A percentile compares a stretch with the other conserved stretches of the same genome.
These are phyloP conservation scores for Nipponacmea schrenckii DNA, from an alignment of 2,888 invertebrate genomes.

Conservation along the genomic window DNA sequence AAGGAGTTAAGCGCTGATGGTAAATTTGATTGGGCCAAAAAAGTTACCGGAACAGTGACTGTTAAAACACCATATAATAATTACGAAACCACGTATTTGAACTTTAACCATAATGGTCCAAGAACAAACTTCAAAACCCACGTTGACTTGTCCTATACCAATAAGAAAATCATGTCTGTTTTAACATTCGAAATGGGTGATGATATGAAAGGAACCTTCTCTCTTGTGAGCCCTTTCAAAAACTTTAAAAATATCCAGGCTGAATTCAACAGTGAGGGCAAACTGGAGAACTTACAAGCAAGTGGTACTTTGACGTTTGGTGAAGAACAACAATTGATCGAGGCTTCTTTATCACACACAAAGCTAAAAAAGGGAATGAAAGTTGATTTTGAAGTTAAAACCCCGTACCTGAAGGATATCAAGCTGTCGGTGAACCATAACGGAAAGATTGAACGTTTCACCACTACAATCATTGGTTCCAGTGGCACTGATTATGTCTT, in stretches of 20 bases:
- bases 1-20: constrained; percentile 10
- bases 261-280: constrained; percentile 13
- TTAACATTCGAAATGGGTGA: too few relatives aligned
- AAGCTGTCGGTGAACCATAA: background rate
- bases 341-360: constrained; percentile 7
- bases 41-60: constrained; percentile 1
- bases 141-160: too few relatives aligned
- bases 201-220: too few relatives aligned
- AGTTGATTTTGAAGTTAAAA: constrained; percentile 8
- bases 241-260: background rate
- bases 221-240: too few relatives aligned
- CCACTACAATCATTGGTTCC: background rate
- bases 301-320: constrained; percentile 11
- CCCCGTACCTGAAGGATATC: constrained; percentile 10
- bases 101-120: too few relatives aligned
- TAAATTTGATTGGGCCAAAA: constrained; percentile 3
- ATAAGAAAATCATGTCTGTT: too few relatives aligned
- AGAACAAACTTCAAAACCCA: too few relatives aligned
- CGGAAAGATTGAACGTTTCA: background rate
- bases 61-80: background rate
- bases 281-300: background rate
- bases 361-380: background rate
- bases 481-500: constrained; percentile 1
- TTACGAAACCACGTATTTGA: too few relatives aligned
- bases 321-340: background rate